Conservation (phyloP, 2,888 invertebrate species). For the Bellardia bayeri region DNA sequence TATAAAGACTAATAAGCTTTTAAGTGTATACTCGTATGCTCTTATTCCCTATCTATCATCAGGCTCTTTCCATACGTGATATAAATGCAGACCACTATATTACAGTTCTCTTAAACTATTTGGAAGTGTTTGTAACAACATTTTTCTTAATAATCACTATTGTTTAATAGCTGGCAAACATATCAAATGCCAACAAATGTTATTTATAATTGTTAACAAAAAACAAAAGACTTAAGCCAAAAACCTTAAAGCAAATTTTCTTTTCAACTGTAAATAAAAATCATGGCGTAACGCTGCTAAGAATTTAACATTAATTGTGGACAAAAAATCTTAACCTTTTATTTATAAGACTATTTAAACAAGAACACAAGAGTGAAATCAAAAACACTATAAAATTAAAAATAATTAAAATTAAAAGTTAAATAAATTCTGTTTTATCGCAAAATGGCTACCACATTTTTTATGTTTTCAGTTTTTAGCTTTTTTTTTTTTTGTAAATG, state of each 20-base stretch:
- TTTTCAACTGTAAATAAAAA: not conserved
- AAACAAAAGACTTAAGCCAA: slow-evolving; percentile 57
- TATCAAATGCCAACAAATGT: not conserved
- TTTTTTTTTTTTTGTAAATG: not conserved
- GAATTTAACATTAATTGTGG: slow-evolving; percentile 44
- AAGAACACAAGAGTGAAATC: slow-evolving; percentile 29
- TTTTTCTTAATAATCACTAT: not conserved
- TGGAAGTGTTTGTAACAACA: not conserved
- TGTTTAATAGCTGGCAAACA: not conserved
- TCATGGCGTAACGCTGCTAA: not conserved
- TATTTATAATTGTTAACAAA: not conserved
- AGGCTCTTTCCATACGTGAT: too few species aligned
- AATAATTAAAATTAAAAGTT: slow-evolving; percentile 60
- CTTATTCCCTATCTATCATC: too few species aligned
- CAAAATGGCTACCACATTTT: slow-evolving; percentile 59
- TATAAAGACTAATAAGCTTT: too few species aligned
- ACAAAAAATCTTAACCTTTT: slow-evolving; percentile 57
- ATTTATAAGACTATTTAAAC: slow-evolving; percentile 18
- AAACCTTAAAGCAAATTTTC: slow-evolving; percentile 33
- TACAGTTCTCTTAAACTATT: not conserved
- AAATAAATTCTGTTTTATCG: slow-evolving; percentile 54
- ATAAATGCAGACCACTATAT: too few species aligned
- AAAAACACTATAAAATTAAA: slow-evolving; percentile 18
- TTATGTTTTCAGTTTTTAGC: slow-evolving; percentile 6
- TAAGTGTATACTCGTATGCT: too few species aligned